phyloP scores from a whole-genome alignment of 2,113 vertebrate species.

The Fregata magnificens region DNA sequence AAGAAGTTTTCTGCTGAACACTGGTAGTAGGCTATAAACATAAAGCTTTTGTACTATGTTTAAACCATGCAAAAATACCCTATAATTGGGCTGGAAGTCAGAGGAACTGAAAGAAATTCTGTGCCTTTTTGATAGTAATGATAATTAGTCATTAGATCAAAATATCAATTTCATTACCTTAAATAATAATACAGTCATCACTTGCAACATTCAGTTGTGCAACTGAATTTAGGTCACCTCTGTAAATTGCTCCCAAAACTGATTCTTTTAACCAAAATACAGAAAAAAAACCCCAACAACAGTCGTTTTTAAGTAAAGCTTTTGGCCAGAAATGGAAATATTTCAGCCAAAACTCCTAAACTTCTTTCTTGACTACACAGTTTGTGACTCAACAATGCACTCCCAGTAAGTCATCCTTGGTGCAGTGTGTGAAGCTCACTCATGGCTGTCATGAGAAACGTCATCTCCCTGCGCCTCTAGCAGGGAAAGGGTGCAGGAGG shows the following conservation, averaged over 20 bases:
- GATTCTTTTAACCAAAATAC: background rate
- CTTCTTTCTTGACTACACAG: background rate
- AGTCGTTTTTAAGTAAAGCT: background rate
- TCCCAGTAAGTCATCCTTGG: background rate
- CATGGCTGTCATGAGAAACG: background rate
- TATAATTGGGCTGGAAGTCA: background rate
- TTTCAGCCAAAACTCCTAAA: background rate
- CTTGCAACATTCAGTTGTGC: background rate
- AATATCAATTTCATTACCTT: background rate
- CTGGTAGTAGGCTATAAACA: background rate
- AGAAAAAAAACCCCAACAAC: rapidly evolving
- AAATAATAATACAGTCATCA: background rate
- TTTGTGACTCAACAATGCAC: rapidly evolving
- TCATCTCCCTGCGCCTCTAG: background rate
- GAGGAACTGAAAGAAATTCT: background rate
- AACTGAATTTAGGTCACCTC: background rate
- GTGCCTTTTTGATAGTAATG: background rate
- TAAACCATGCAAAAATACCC: background rate
- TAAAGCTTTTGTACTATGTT: background rate
- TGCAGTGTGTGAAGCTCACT: background rate
- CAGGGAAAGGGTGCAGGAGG: background rate
- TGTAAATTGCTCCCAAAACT: background rate
- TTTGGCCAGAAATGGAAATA: background rate
- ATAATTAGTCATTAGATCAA: background rate
- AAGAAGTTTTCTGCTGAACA: background rate